Evolutionary conservation across 2,888 invertebrate genomes (phyloP).

Genomic region (Lottia scabra): DNA sequence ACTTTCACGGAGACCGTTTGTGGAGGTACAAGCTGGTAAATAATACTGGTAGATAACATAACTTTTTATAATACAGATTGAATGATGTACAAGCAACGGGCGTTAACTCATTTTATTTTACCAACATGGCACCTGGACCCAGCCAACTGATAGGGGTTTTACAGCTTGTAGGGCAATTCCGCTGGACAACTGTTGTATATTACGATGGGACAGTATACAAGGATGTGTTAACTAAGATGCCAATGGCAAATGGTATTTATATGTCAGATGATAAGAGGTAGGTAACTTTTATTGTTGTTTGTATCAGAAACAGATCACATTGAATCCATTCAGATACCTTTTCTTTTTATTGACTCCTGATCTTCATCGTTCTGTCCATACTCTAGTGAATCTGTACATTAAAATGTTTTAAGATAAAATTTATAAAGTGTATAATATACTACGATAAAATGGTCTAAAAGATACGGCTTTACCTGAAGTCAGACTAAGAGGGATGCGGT

Average conservation of each 20-base stretch:
- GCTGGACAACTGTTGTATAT: constrained; percentile 18
- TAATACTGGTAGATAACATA: constrained; percentile 11
- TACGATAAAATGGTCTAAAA: no score
- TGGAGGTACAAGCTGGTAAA: no score
- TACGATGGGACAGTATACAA: constrained; percentile 20
- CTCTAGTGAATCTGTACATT: no score
- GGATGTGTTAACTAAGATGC: constrained; percentile 11
- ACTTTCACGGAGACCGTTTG: no score
- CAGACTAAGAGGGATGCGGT: no score
- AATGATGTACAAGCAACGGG: constrained; percentile 34
- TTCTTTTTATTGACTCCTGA: no score
- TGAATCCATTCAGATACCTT: no score
- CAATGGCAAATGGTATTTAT: constrained; percentile 22
- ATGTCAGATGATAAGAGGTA: constrained; percentile 26
- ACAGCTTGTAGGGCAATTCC: constrained; percentile 6
- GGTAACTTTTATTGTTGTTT: neutral
- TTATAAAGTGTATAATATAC: no score
- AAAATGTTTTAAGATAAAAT: no score
- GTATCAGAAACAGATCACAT: no score
- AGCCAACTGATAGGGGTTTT: neutral
- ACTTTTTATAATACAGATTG: constrained; percentile 16
- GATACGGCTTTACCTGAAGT: no score
- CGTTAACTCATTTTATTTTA: constrained; percentile 33
- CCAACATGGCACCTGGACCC: constrained; percentile 20
- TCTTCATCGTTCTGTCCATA: no score